phyloP scores from a whole-genome alignment of 2,888 invertebrate genomes.

The Apamea crenata region DNA sequence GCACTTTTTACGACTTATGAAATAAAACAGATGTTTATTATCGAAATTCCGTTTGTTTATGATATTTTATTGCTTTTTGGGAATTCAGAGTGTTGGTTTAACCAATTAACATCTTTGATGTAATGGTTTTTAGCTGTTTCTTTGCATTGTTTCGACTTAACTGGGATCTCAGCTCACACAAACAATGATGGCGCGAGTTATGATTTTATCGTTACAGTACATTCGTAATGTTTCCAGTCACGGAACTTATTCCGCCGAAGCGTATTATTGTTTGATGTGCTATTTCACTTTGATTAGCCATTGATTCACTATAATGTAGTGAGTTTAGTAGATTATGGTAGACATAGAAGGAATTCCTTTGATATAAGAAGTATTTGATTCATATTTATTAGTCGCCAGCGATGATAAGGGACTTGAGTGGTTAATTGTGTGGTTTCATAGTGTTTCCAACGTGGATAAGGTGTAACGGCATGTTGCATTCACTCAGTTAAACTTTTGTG shows the following conservation, averaged over 20 bases:
- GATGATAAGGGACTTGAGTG: not conserved
- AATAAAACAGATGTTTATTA: not conserved
- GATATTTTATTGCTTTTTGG: not conserved
- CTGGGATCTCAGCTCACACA: not conserved
- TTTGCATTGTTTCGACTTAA: not conserved
- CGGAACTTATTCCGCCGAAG: not conserved
- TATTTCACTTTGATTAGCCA: not conserved
- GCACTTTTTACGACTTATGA: not conserved
- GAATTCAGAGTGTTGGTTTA: not conserved
- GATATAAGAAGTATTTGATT: not conserved
- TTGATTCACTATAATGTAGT: not conserved
- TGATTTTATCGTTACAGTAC: not conserved
- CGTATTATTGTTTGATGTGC: slow-evolving; percentile 1
- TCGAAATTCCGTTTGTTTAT: slow-evolving; percentile 6
- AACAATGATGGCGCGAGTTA: not conserved
- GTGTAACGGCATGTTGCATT: not conserved
- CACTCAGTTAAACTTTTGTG: not conserved
- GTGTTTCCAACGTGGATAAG: not conserved
- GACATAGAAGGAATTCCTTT: not conserved
- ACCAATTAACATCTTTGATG: not conserved
- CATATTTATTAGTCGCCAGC: slow-evolving; percentile 40
- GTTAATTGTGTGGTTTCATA: not conserved
- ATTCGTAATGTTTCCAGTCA: slow-evolving; percentile 31
- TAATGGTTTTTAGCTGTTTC: not conserved
- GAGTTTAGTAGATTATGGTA: not conserved